These are phyloP conservation scores for Phyllotreta striolata DNA, from an alignment of 2,888 invertebrate species.

Conservation along the genomic window DNA sequence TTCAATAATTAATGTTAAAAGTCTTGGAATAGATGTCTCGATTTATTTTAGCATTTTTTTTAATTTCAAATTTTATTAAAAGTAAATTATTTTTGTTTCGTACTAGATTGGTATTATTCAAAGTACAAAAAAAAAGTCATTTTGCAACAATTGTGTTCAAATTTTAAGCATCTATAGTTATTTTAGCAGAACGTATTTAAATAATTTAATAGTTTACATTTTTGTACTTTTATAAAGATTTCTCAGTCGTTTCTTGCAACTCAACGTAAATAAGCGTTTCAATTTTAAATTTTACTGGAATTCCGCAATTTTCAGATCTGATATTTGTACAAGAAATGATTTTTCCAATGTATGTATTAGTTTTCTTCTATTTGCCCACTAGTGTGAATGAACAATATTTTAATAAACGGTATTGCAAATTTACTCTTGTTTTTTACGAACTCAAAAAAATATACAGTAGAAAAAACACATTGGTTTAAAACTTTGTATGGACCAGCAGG, in stretches of 20 bases:
- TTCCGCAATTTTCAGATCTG: constrained; percentile 13
- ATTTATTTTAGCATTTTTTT: background rate
- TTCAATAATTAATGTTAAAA: no score
- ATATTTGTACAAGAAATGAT: constrained; percentile 23
- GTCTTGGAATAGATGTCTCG: background rate
- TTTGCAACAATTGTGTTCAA: constrained; percentile 19
- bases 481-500: no score
- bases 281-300: background rate
- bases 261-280: background rate
- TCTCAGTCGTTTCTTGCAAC: constrained; percentile 18
- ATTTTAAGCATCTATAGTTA: constrained; percentile 23
- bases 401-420: constrained; percentile 45
- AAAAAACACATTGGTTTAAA: no score
- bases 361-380: constrained; percentile 42
- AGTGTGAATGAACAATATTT: constrained; percentile 49
- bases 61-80: background rate
- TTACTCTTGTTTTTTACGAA: constrained; percentile 9
- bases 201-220: constrained; percentile 10
- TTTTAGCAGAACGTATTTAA: constrained; percentile 5
- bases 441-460: no score
- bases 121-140: constrained; percentile 29
- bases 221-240: constrained; percentile 15
- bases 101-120: constrained; percentile 13
- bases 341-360: constrained; percentile 11
- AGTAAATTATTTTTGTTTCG: constrained; percentile 1